Conservation (phyloP, 1,140 invertebrate species). For the Drosophila asahinai region DNA sequence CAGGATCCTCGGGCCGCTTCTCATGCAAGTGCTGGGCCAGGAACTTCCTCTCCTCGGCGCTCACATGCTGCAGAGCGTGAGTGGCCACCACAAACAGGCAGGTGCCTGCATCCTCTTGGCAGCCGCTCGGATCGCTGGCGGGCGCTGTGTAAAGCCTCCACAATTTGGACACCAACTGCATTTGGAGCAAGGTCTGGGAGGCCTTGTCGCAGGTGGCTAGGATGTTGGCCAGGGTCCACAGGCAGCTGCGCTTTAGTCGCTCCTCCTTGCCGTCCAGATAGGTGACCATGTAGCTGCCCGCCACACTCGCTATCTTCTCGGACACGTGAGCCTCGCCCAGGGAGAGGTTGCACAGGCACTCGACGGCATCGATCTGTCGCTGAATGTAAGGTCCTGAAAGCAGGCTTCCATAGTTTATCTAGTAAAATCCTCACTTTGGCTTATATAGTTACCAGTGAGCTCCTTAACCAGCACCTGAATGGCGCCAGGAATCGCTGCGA, state of each 20-base stretch:
- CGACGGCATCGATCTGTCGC: conserved; percentile 63
- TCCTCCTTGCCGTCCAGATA: conserved; percentile 62
- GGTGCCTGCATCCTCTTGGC: conserved; percentile 58
- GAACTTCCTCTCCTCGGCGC: conserved; percentile 45
- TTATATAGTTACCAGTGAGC: conserved; percentile 54
- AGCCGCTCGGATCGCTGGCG: neutral
- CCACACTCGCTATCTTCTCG: conserved; percentile 71
- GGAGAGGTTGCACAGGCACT: conserved; percentile 79
- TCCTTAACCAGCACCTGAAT: conserved; percentile 77
- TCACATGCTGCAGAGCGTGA: conserved; percentile 12
- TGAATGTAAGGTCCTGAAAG: conserved; percentile 50
- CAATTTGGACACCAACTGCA: conserved; percentile 71
- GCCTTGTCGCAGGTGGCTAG: conserved; percentile 60
- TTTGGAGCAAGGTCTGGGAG: conserved; percentile 54
- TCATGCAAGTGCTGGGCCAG: conserved; percentile 51
- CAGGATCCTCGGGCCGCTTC: conserved; percentile 25
- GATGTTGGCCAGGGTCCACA: conserved; percentile 79
- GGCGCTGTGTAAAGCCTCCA: conserved; percentile 62
- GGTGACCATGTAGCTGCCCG: conserved; percentile 77
- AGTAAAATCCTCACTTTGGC: too few relatives aligned
- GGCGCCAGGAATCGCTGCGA: conserved; percentile 65
- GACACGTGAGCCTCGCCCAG: conserved; percentile 70
- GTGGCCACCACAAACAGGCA: conserved; percentile 56
- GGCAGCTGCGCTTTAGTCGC: conserved; percentile 58
- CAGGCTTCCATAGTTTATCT: neutral